Percentiles rank a stretch among this genome's conserved stretches.
phyloP scores from a whole-genome alignment of 2,113 vertebrate genomes.

The Elaphurus davidianus region DNA sequence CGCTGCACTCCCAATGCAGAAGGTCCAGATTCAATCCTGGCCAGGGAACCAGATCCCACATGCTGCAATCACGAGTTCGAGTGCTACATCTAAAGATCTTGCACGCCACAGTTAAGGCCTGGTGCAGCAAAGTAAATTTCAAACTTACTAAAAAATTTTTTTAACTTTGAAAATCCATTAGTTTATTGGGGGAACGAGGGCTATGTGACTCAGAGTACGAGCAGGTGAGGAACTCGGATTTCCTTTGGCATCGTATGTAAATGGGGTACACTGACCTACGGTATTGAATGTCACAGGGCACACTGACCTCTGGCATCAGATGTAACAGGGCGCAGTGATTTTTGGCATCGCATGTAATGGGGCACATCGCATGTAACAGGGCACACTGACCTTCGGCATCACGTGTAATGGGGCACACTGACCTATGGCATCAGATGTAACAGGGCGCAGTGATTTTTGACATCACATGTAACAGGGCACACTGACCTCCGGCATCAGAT shows the following conservation, averaged over 20 bases:
- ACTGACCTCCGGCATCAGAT: neutral
- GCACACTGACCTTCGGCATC: too few relatives aligned
- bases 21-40: neutral
- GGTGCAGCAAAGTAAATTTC: neutral
- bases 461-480: neutral
- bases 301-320: neutral
- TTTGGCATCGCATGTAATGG: neutral
- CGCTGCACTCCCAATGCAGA: neutral
- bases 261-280: neutral
- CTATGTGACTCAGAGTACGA: rapidly evolving
- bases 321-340: neutral
- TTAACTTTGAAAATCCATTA: neutral
- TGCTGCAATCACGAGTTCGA: neutral
- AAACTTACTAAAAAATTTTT: neutral
- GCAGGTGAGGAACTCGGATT: rapidly evolving
- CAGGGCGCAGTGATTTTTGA: neutral
- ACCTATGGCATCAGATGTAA: neutral
- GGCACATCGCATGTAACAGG: too few relatives aligned
- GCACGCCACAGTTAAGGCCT: neutral
- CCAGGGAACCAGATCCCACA: neutral
- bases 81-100: neutral
- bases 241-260: neutral
- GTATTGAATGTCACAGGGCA: too few relatives aligned
- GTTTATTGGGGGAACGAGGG: rapidly evolving
- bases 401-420: too few relatives aligned